Evolutionary conservation across 1,140 invertebrate species (phyloP).

Genomic region (Popillia japonica): DNA sequence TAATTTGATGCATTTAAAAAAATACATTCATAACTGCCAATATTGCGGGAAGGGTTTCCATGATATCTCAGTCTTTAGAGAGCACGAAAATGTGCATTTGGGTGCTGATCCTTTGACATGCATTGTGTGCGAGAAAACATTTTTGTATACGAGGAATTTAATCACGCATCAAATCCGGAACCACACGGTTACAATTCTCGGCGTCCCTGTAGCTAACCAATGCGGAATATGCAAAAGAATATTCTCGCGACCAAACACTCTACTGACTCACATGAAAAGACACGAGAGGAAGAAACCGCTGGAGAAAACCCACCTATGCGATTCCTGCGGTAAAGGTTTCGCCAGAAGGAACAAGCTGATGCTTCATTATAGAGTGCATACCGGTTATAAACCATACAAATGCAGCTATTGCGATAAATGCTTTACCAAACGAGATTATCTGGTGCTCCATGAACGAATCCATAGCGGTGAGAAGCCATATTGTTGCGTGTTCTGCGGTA

Average conservation of each 20-base stretch:
- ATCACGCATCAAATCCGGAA: conserved; percentile 48
- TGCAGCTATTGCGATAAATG: conserved; percentile 63
- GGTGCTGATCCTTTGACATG: conserved; percentile 83
- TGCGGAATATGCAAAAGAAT: conserved; percentile 57
- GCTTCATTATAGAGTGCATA: conserved; percentile 64
- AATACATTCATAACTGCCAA: conserved; percentile 54
- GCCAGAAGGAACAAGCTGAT: conserved; percentile 58
- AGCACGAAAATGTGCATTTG: conserved; percentile 64
- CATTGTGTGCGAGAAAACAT: conserved; percentile 74
- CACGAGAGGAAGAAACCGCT: conserved; percentile 58
- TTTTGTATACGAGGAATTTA: conserved; percentile 59
- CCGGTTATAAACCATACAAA: conserved; percentile 67
- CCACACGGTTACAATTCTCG: conserved; percentile 51
- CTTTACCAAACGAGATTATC: conserved; percentile 58
- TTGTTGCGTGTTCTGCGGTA: conserved; percentile 65
- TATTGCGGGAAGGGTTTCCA: conserved; percentile 57
- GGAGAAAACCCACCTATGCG: conserved; percentile 51
- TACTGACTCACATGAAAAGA: conserved; percentile 57
- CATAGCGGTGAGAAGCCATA: conserved; percentile 65
- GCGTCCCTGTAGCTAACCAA: conserved; percentile 51
- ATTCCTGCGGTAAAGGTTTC: conserved; percentile 59
- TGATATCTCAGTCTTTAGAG: conserved; percentile 54
- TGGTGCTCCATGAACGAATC: conserved; percentile 61
- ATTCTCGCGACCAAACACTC: conserved; percentile 57
- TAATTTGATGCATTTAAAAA: conserved; percentile 49